A percentile compares a stretch with the other conserved stretches of the same genome.
Evolutionary conservation across 2,797 vertebrate genomes (phyloP).

Genomic region (Aulostomus chinensis): DNA sequence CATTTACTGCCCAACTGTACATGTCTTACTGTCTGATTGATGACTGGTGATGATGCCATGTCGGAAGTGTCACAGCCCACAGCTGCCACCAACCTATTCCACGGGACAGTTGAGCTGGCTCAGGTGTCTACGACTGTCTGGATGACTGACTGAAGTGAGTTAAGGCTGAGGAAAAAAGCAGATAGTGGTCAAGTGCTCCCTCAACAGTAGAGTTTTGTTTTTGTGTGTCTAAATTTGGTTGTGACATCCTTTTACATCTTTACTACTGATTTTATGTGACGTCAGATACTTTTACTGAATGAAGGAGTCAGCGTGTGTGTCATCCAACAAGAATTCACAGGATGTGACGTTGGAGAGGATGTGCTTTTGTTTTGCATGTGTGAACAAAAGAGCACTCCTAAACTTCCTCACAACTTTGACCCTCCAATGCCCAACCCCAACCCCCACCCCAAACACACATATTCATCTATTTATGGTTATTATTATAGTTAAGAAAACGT

Average conservation of each 20-base stretch:
- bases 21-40: constrained; percentile 6
- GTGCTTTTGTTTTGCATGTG: constrained; percentile 31
- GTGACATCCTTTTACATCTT: neutral
- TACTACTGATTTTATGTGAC: neutral
- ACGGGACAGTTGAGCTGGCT: neutral
- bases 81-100: constrained; percentile 5
- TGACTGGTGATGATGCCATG: constrained; percentile 21
- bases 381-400: constrained; percentile 20
- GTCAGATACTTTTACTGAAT: neutral
- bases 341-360: constrained; percentile 16
- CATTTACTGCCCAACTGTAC: constrained; percentile 30
- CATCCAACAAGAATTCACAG: constrained; percentile 6
- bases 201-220: too few relatives aligned
- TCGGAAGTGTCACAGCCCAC: constrained; percentile 24
- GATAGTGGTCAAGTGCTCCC: neutral
- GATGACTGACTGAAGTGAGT: too few relatives aligned
- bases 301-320: neutral
- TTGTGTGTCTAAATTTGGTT: too few relatives aligned
- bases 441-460: too few relatives aligned
- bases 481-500: too few relatives aligned
- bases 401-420: constrained; percentile 24
- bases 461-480: too few relatives aligned
- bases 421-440: too few relatives aligned
- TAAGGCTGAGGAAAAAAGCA: constrained; percentile 9
- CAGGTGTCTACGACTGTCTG: too few relatives aligned